A percentile compares a stretch with the other conserved stretches of the same genome.
Evolutionary conservation across 2,113 vertebrate species (phyloP).

Genomic region (Lophura nycthemera): DNA sequence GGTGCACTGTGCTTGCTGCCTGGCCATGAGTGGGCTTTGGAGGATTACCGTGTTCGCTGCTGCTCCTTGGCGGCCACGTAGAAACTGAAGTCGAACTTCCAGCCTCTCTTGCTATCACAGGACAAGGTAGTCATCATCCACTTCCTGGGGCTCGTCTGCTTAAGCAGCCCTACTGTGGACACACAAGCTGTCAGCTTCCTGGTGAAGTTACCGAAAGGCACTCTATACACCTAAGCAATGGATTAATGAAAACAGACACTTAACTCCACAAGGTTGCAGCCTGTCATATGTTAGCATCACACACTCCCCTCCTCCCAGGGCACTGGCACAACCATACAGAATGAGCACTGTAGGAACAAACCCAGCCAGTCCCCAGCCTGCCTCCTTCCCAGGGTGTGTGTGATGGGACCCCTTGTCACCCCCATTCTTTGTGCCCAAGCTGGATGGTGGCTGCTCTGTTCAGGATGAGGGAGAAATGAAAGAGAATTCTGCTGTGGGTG

Average conservation of each 20-base stretch:
- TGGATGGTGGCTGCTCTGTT: neutral
- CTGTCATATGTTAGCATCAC: constrained; percentile 40
- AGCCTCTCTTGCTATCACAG: constrained; percentile 89
- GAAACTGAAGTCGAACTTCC: constrained; percentile 94
- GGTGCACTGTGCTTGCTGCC: neutral
- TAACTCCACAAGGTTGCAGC: constrained; percentile 74
- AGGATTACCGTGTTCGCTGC: constrained; percentile 85
- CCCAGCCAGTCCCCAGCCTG: neutral
- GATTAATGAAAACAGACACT: constrained; percentile 85
- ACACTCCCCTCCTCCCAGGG: constrained; percentile 43
- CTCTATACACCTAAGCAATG: constrained; percentile 92
- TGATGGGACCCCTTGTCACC: neutral
- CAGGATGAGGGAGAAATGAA: neutral
- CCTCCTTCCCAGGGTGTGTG: neutral
- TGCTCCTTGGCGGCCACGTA: constrained; percentile 88
- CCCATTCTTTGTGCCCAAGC: neutral
- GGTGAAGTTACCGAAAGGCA: constrained; percentile 94
- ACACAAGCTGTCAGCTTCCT: constrained; percentile 95
- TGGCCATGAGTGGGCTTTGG: neutral
- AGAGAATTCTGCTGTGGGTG: accelerated
- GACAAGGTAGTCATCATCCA: constrained; percentile 93
- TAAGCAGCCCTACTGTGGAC: constrained; percentile 91
- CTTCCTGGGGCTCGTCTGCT: constrained; percentile 84
- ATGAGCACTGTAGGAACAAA: neutral
- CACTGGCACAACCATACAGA: neutral